Evolutionary conservation across 2,113 vertebrate genomes (phyloP), one percentile per base, ranked within the genome.

Genomic region (Gymnobelideus leadbeateri): DNA sequence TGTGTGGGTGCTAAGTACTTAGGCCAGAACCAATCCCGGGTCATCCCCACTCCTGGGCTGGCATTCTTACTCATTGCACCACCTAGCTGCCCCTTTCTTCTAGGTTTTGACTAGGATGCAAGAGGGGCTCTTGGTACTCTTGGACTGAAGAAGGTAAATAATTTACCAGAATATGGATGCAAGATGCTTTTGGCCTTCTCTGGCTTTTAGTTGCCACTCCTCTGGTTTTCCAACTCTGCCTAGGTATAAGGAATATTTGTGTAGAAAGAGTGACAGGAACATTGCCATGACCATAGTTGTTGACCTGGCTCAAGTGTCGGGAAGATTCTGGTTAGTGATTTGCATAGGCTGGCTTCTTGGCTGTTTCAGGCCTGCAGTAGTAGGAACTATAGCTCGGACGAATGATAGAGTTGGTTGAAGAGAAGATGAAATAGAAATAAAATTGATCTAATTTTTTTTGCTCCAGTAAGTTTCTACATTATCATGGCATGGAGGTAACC

Each of bases 251-350:
- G 55, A 4, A 57, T 93, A 37, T 95, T 54, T 46, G 49, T 94
- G 91, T 89, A 94, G 37, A 68, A 49, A 94, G 94, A 91, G n/a
- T 92, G 61, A 90, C 50, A 19, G 53, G 25, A 68, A 68, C 57
- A 68, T 31, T 37, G 2, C 54, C 92, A 91, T 61, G 51, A 53
- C 16, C 12, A 14, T 12, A 68, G 28, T 14, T 68, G 11, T 91
- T 93, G 57, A 31, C 90, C 2, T 19, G 94, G 51, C 28, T 90
- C 51, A n/a, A 31, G 77, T n/a, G 55, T 1, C 28, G 37, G 28
- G 28, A 68, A 37, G 31, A 37, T 37, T 68, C 12, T 89, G 19
- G 21, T 90, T n/a, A 28, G 46, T 89, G n/a, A 19, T 57, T 28
- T 55, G 54, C 25, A 26, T 37, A 61, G 28, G 57, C 9, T 14